Conservation (phyloP, 2,113 vertebrate genomes). For the Spermophilus dauricus region DNA sequence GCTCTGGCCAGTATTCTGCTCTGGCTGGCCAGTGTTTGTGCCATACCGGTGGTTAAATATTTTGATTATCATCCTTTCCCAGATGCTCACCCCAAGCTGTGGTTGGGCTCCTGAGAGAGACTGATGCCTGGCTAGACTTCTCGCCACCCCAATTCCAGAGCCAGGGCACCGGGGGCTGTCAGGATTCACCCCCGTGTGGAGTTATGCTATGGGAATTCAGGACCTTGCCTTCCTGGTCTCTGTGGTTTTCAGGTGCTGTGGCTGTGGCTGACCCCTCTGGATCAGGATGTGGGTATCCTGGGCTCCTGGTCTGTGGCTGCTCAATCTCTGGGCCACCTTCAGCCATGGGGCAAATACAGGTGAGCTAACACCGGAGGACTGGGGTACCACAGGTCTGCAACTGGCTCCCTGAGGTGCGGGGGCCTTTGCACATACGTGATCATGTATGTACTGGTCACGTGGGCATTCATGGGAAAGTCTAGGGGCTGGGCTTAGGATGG, state of each 20-base stretch:
- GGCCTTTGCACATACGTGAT: neutral
- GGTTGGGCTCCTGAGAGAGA: slow-evolving; percentile 25
- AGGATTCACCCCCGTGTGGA: neutral
- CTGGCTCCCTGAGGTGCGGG: neutral
- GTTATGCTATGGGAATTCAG: neutral
- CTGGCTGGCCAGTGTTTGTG: neutral
- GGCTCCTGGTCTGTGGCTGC: slow-evolving; percentile 77
- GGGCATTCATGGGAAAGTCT: neutral
- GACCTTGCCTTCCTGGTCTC: neutral
- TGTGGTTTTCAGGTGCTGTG: slow-evolving; percentile 76
- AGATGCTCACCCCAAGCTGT: slow-evolving; percentile 10
- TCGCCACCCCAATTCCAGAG: neutral
- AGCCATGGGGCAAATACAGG: slow-evolving; percentile 70
- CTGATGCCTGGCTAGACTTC: neutral
- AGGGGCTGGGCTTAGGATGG: neutral
- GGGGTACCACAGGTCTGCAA: neutral
- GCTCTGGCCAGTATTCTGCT: neutral
- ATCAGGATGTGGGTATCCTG: slow-evolving; percentile 85
- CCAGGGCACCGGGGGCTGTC: neutral
- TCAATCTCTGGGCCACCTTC: slow-evolving; percentile 72
- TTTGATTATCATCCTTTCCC: slow-evolving; percentile 58
- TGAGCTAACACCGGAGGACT: slow-evolving; percentile 59
- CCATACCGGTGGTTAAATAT: slow-evolving; percentile 73
- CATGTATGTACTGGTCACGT: neutral
- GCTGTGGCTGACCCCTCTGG: slow-evolving; percentile 3